phyloP scores from a whole-genome alignment of 2,113 vertebrate genomes.

The Microtus montanus region DNA sequence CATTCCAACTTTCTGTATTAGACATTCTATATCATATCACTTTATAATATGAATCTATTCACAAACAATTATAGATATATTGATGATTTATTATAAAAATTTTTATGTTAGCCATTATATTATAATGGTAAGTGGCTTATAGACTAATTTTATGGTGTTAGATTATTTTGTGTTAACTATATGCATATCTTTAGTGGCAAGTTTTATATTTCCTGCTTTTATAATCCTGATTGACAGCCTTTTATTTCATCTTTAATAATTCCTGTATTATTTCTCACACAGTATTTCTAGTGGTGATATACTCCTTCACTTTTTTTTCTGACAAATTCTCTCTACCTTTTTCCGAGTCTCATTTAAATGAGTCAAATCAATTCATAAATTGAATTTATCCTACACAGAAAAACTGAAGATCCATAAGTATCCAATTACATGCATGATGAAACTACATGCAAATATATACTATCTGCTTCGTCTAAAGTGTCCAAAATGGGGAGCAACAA shows the following conservation, averaged over 20 bases:
- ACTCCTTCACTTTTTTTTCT: neutral
- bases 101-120: neutral
- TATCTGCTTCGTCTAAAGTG: slow-evolving; percentile 31
- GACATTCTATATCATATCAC: neutral
- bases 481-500: neutral
- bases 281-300: neutral
- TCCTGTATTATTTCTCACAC: neutral
- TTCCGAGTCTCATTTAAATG: neutral
- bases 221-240: neutral
- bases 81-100: neutral
- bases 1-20: neutral
- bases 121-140: neutral
- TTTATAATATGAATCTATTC: neutral
- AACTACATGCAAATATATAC: neutral
- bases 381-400: neutral
- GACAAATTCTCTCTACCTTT: neutral
- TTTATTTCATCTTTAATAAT: neutral
- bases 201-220: neutral
- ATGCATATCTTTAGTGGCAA: neutral
- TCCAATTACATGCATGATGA: neutral
- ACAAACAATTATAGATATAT: neutral
- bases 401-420: neutral
- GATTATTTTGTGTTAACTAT: neutral
- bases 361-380: neutral
- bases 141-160: neutral